Evolutionary conservation across 1,140 invertebrate species (phyloP).

Genomic region (Thereuonema tuberculata): DNA sequence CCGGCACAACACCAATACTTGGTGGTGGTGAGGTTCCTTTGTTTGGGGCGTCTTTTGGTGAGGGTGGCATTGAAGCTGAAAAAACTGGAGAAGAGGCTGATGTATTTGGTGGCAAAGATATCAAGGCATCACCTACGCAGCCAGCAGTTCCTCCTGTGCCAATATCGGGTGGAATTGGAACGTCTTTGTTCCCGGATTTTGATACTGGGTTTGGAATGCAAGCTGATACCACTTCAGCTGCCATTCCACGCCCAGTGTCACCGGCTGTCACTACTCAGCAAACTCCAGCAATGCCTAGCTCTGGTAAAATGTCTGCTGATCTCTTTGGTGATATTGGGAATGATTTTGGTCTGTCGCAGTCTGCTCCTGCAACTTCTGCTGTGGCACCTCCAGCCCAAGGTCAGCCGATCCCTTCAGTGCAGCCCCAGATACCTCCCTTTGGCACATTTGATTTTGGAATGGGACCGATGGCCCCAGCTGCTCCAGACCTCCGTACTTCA

Average conservation of each 20-base stretch:
- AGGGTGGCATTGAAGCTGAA: slow-evolving; percentile 13
- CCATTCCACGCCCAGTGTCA: neutral
- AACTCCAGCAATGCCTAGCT: neutral
- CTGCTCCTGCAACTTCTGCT: slow-evolving; percentile 28
- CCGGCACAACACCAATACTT: slow-evolving; percentile 21
- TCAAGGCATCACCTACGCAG: slow-evolving; percentile 7
- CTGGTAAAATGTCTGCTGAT: neutral
- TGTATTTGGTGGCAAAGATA: slow-evolving; percentile 2
- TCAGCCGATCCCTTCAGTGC: slow-evolving; percentile 21
- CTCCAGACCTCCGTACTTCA: slow-evolving; percentile 24
- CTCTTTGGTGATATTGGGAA: slow-evolving; percentile 3
- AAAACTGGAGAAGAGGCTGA: neutral
- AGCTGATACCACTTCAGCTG: neutral
- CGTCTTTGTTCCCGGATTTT: slow-evolving; percentile 3
- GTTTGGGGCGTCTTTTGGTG: slow-evolving; percentile 16
- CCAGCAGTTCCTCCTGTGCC: slow-evolving; percentile 15
- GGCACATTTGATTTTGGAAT: slow-evolving; percentile 29
- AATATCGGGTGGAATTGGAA: slow-evolving; percentile 7
- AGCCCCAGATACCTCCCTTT: slow-evolving; percentile 14
- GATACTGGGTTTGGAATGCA: slow-evolving; percentile 1
- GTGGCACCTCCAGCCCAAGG: slow-evolving; percentile 34
- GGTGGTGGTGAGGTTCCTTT: slow-evolving; percentile 2
- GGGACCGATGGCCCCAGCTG: slow-evolving; percentile 21
- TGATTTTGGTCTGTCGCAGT: neutral
- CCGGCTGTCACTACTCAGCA: neutral